Conservation (phyloP, 2,888 invertebrate genomes). For the Andrena praecox region DNA sequence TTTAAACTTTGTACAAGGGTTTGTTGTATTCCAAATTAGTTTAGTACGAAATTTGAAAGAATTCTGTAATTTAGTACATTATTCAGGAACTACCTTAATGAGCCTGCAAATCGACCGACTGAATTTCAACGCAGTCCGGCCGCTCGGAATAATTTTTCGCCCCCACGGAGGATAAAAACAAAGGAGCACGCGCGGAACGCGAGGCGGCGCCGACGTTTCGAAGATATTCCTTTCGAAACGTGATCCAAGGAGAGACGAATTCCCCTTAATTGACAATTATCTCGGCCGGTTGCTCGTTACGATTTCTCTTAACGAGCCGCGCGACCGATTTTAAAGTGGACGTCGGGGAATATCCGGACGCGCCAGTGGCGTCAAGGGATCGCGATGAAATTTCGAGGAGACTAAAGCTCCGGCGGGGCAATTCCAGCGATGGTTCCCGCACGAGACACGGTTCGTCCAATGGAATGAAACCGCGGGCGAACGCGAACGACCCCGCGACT, state of each 20-base stretch:
- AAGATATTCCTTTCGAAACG: not conserved
- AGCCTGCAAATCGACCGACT: conserved; percentile 34
- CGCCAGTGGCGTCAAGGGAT: too few relatives aligned
- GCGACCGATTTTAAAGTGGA: not conserved
- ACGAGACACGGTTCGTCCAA: not conserved
- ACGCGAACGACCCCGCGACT: not conserved
- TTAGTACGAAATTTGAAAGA: too few relatives aligned
- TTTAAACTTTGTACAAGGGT: too few relatives aligned
- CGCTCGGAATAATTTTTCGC: conserved; percentile 41
- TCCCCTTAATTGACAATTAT: conserved; percentile 45
- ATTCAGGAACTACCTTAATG: too few relatives aligned
- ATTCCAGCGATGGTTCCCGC: not conserved
- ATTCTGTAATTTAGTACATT: too few relatives aligned
- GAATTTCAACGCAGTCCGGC: conserved; percentile 38
- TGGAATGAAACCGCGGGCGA: conserved; percentile 6
- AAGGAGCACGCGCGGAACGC: not conserved
- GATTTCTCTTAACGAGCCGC: conserved; percentile 20
- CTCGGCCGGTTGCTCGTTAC: conserved; percentile 32
- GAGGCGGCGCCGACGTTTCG: not conserved
- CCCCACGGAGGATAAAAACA: not conserved
- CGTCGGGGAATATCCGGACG: too few relatives aligned
- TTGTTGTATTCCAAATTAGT: too few relatives aligned
- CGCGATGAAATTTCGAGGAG: not conserved
- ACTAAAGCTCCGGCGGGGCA: not conserved
- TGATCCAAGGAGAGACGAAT: not conserved